phyloP scores from a whole-genome alignment of 2,797 vertebrate species.

The Graptemys geographica region DNA sequence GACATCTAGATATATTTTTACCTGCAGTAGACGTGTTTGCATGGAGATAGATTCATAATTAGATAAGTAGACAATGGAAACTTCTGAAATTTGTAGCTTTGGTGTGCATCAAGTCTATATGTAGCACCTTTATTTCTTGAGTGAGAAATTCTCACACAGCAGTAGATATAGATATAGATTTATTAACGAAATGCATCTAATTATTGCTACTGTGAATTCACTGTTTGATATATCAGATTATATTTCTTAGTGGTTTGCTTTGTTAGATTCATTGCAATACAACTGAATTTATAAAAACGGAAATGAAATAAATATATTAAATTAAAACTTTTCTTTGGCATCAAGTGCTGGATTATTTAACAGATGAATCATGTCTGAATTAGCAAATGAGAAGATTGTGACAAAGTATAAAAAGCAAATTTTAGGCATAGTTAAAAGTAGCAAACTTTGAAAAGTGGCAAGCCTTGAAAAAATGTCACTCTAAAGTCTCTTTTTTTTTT shows the following conservation, averaged over 20 bases:
- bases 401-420: fast-evolving
- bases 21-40: conserved; percentile 67
- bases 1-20: conserved; percentile 74
- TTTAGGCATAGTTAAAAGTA: not conserved
- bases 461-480: not conserved
- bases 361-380: not conserved
- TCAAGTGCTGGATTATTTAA: fast-evolving
- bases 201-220: not conserved
- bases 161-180: not conserved
- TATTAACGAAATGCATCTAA: not conserved
- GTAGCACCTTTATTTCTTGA: not conserved
- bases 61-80: conserved; percentile 85
- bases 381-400: fast-evolving
- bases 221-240: not conserved
- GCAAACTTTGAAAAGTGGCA: not conserved
- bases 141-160: not conserved
- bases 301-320: not conserved
- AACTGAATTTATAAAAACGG: fast-evolving
- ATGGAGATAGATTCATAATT: conserved; percentile 70
- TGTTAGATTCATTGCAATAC: not conserved
- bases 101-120: not conserved
- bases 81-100: conserved; percentile 73
- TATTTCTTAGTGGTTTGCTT: not conserved
- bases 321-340: not conserved
- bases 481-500: not conserved